phyloP scores from a whole-genome alignment of 2,113 vertebrate genomes.

The Spheniscus mendiculus region DNA sequence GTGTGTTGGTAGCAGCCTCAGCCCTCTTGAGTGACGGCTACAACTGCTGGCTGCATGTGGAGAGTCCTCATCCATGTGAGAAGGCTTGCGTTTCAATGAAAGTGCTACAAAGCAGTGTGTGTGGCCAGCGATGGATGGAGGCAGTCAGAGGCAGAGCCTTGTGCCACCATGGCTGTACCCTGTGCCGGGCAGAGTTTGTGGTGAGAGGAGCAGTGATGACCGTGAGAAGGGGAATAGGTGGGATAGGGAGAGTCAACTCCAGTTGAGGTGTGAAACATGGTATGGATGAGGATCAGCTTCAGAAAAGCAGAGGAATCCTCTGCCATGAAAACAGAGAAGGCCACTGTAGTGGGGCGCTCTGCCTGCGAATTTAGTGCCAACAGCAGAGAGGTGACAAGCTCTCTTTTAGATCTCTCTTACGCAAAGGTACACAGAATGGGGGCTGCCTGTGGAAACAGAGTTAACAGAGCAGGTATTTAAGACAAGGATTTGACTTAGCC shows the following conservation, averaged over 20 bases:
- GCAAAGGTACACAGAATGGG: fast-evolving
- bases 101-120: background rate
- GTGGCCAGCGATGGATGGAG: too few relatives aligned
- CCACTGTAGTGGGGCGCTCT: fast-evolving
- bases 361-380: background rate
- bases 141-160: background rate
- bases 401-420: background rate
- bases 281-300: background rate
- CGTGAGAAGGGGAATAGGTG: background rate
- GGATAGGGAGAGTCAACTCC: background rate
- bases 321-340: background rate
- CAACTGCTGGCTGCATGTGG: background rate
- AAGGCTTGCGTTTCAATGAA: background rate
- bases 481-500: background rate
- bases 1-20: background rate
- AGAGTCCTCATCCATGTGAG: background rate
- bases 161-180: fast-evolving
- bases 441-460: background rate
- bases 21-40: background rate
- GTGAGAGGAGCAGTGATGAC: background rate
- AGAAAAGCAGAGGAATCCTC: background rate
- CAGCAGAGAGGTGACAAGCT: background rate
- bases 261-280: background rate
- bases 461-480: background rate
- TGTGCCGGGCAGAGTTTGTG: fast-evolving